Evolutionary conservation across 2,888 invertebrate genomes (phyloP).

Genomic region (Willowsia nigromaculata): DNA sequence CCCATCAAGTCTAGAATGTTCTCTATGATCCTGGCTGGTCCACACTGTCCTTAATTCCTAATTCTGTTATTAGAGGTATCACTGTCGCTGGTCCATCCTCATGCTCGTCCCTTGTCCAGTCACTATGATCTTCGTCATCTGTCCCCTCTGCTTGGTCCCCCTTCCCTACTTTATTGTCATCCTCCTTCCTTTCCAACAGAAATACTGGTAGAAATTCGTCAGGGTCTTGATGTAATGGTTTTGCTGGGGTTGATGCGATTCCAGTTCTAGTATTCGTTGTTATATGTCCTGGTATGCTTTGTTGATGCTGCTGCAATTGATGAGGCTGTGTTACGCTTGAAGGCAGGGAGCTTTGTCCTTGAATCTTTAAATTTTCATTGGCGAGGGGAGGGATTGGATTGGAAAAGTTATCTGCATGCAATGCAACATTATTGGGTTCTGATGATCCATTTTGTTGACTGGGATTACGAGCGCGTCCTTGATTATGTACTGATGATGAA

Average conservation of each 20-base stretch:
- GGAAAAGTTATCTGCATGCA: background rate
- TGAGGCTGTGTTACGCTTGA: background rate
- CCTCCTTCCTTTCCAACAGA: slow-evolving; percentile 56
- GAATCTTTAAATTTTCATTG: slow-evolving; percentile 22
- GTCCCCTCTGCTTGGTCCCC: slow-evolving; percentile 43
- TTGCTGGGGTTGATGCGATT: background rate
- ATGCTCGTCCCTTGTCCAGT: slow-evolving; percentile 70
- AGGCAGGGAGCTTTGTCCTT: background rate
- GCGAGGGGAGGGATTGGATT: background rate
- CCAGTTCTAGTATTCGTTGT: background rate
- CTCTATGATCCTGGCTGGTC: background rate
- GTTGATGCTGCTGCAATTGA: background rate
- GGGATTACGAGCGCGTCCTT: background rate
- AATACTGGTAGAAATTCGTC: slow-evolving; percentile 74
- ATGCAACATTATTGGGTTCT: background rate
- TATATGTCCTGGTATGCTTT: background rate
- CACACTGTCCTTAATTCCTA: slow-evolving; percentile 77
- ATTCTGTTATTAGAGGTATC: slow-evolving; percentile 78
- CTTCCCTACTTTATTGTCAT: slow-evolving; percentile 8
- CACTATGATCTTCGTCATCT: slow-evolving; percentile 66
- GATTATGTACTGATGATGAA: background rate
- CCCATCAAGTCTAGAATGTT: background rate
- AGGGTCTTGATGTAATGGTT: slow-evolving; percentile 20
- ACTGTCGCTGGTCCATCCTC: slow-evolving; percentile 76
- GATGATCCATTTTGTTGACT: slow-evolving; percentile 45